These are phyloP conservation scores for Chalcis sispes DNA, from an alignment of 2,888 invertebrate genomes.

Conservation along the genomic window DNA sequence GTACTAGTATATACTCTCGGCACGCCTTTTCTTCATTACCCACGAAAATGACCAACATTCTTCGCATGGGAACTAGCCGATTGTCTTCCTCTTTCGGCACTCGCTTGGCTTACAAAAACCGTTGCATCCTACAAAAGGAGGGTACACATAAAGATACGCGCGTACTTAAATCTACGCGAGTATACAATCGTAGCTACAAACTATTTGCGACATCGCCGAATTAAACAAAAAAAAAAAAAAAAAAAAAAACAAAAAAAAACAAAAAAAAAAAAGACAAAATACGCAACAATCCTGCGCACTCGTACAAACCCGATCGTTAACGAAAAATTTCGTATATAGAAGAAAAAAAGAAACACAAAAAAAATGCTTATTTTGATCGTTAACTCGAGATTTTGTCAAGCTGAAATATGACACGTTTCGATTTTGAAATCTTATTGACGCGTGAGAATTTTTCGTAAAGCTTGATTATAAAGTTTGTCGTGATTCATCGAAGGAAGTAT, in stretches of 20 bases:
- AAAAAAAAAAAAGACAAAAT: slow-evolving; percentile 43
- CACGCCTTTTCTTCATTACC: slow-evolving; percentile 64
- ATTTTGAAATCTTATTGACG: no score
- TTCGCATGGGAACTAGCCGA: slow-evolving; percentile 62
- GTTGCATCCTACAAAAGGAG: slow-evolving; percentile 51
- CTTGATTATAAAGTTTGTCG: no score
- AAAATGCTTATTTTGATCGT: no score
- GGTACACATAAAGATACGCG: slow-evolving; percentile 1
- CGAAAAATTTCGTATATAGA: no score
- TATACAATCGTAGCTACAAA: slow-evolving; percentile 28
- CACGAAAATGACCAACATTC: slow-evolving; percentile 64
- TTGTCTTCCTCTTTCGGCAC: slow-evolving; percentile 64
- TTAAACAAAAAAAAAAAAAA: slow-evolving; percentile 49
- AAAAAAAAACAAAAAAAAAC: slow-evolving; percentile 48
- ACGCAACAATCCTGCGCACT: slow-evolving; percentile 16
- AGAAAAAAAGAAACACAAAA: no score
- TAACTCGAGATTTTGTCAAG: no score
- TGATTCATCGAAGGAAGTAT: no score
- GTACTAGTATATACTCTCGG: slow-evolving; percentile 40
- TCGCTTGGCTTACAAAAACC: slow-evolving; percentile 51
- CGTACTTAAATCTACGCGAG: not conserved
- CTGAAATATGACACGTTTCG: no score
- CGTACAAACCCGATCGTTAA: not conserved
- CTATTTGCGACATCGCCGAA: slow-evolving; percentile 42
- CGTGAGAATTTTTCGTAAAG: no score